Evolutionary conservation across 2,888 invertebrate species (phyloP), one percentile per base, ranked within the genome.

Genomic region (Sminthurinus aureus): DNA sequence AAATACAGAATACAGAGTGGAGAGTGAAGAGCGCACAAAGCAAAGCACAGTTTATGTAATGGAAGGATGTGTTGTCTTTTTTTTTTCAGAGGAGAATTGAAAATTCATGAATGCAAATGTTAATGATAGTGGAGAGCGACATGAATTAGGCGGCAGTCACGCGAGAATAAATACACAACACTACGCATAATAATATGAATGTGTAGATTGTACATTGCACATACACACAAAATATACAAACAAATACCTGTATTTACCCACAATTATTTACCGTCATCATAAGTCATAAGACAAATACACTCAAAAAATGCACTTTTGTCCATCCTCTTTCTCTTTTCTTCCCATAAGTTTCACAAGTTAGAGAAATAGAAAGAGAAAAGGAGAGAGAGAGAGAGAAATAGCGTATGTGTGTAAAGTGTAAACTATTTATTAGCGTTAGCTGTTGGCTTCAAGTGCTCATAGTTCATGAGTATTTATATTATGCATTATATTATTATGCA

Each of bases 31-130:
- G 38, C 6, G 38, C 38, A 38, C 38, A 38, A 38, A 38, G 38
- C 38, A 38, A n/a, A n/a, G n/a, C 38, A 38, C 1, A 38, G 38
- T 38, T n/a, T n/a, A 38, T 38, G 38, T 1, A 38, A 38, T 38
- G 38, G 38, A 38, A 38, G 6, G 38, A 38, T 38, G 38, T 38
- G 6, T 1, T 38, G 38, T 38, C 3, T 38, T 38, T 58, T 58
- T 58, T 58, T 58, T 58, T 58, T 58, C 58, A 58, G 18, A 18
- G 13, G 58, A 58, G 58, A 58, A 58, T 58, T 58, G 13, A 13
- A 71, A 69, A 71, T 71, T 71, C 71, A 71, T 71, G 71, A 71
- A 71, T 71, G 71, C 71, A 71, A 71, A 71, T 71, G 71, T 24
- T 71, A 22, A 71, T 71, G 24, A 71, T 71, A 13, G 24, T 71